Conservation (phyloP, 2,888 invertebrate species). For the Seira sanloemensis region DNA sequence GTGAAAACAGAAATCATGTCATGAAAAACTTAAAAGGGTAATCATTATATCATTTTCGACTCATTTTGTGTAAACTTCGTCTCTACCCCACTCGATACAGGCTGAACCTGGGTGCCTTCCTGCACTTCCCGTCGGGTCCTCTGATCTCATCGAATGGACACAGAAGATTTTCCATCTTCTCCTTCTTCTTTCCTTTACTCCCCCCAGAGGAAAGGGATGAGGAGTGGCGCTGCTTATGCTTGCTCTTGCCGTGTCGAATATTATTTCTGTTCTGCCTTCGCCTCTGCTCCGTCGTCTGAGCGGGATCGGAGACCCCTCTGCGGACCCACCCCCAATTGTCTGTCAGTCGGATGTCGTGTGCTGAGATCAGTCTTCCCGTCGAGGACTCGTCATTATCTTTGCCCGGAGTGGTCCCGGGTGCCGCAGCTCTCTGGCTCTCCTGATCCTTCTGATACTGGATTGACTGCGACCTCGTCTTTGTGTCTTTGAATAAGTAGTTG, state of each 20-base stretch:
- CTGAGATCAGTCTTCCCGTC: constrained; percentile 61
- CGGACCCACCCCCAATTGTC: constrained; percentile 62
- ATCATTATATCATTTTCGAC: background rate
- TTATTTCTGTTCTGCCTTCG: constrained; percentile 48
- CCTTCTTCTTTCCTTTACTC: constrained; percentile 19
- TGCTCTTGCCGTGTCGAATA: constrained; percentile 54
- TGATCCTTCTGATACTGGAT: constrained; percentile 38
- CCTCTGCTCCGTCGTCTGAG: constrained; percentile 47
- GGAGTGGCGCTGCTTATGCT: constrained; percentile 49
- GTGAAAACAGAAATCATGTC: no score
- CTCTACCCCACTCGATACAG: constrained; percentile 62
- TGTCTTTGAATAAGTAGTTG: constrained; percentile 58
- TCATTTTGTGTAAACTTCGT: background rate
- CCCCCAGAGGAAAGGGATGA: background rate
- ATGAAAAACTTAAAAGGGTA: no score
- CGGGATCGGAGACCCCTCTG: constrained; percentile 48
- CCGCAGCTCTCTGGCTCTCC: background rate
- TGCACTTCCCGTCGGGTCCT: constrained; percentile 65
- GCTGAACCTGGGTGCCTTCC: constrained; percentile 67
- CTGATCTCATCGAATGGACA: constrained; percentile 65
- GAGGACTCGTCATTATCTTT: constrained; percentile 41
- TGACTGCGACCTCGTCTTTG: constrained; percentile 54
- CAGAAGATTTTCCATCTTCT: constrained; percentile 50
- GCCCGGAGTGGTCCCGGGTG: background rate
- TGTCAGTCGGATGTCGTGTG: constrained; percentile 56